Base-by-base conservation (phyloP, 2,888 invertebrate species). In the Incurvaria masculella region DNA sequence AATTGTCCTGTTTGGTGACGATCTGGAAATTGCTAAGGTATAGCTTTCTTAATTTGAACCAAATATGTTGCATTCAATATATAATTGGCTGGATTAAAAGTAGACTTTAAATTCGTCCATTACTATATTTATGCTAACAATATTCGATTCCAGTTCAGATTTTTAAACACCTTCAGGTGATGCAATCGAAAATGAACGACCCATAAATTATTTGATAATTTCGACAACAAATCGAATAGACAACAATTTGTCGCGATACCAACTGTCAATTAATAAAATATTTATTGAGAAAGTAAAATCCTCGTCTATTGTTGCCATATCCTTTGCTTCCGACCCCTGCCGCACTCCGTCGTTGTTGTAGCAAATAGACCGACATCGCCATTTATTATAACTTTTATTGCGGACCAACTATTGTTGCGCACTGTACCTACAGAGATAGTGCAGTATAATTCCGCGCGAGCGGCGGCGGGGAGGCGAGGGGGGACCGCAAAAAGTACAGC, bases 401-500 rank as follows among this genome's bases (percentile, higher is more conserved):
- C 33, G 33, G 11, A 11, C 33, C 8, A 8, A 33, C 33, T 14
- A 33, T 33, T 14, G 33, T 33, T 33, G 33, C 33, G 33, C 33
- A 33, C 33, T 11, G 33, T 33, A 41, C 41, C 19, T 8, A 3
- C 41, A 10, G 41, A n/a, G n/a, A n/a, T n/a, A n/a, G n/a, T n/a
- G n/a, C n/a, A 14, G 23, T 23, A 23, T 23, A 23, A 33, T n/a
- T n/a, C n/a, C 38, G 21, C 49, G 52, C 49, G 53, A 63, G 63
- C 61, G 55, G 51, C 42, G 45, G 55, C 43, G 45, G 52, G 56
- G 56, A 55, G 56, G 42, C 38, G 55, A 56, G 56, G 57, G 58
- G 61, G 60, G 61, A 62, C 70, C 70, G 68, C 76, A 76, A 76
- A 76, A 76, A 76, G 71, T 75, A 75, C 75, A 72, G 75, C 74